Base-by-base conservation (phyloP, 1,140 invertebrate species). In the Drosophila nigrodunni region DNA sequence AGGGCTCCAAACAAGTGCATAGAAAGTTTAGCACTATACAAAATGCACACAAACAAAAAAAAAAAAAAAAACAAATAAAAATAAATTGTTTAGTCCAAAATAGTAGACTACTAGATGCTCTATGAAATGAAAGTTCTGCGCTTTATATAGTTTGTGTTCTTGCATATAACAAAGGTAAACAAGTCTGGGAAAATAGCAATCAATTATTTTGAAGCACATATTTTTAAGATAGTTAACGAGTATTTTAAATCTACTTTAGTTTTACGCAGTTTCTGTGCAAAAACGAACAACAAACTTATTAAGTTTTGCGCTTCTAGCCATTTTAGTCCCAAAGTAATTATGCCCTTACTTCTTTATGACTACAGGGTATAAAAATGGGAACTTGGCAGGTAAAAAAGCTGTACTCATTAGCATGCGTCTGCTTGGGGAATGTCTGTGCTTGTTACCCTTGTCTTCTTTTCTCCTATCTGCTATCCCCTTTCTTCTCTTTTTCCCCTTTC, bases 351-450 rank as follows among this genome's bases (percentile, higher is more conserved):
- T 6, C 10, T 11, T 44, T 10, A 5, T 47, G 7, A 9, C 6
- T 54, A 13, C 50, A 15, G 50, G 30, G 30, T 18, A 35, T 49
- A 35, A 9, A 10, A 49, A 54, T 43, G 60, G 25, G 65, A 82
- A 71, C 61, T 47, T 57, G 13, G 25, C 54, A 79, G 70, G 47
- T 55, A 41, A 72, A 54, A 72, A 87, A 82, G 67, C 74, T 87
- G 74, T 70, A 74, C 83, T 87, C 83, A 87, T 87, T 87, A 87
- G 80, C 83, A 88, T 87, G 80, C 80, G 77, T 73, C 71, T 64
- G 72, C 39, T 43, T 47, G 25, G 21, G 30, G 66, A 25, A 55
- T 55, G 50, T 37, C 50, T 59, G 52, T 21, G 44, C 49, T 39
- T 21, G 11, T 13, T 39, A 18, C 21, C n/a, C 13, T 30, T 30